phyloP scores from a whole-genome alignment of 2,113 vertebrate genomes.

The Hippolais icterina region DNA sequence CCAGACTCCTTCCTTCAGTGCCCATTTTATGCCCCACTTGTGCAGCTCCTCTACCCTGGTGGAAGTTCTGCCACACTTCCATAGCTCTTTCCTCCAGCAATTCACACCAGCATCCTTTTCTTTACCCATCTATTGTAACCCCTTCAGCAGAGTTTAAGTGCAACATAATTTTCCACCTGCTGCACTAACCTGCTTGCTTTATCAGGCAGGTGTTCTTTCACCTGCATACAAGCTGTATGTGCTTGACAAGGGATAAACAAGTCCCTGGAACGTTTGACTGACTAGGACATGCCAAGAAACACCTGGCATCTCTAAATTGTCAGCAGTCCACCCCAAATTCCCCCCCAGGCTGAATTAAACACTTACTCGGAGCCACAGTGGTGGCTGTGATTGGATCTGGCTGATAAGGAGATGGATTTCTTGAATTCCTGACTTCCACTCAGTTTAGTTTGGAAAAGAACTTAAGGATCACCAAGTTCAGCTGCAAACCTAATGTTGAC shows the following conservation, averaged over 20 bases:
- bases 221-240: neutral
- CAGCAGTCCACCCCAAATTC: neutral
- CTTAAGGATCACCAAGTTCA: neutral
- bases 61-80: neutral
- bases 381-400: neutral
- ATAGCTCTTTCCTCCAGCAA: neutral
- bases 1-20: neutral
- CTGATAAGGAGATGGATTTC: neutral
- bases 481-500: neutral
- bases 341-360: neutral
- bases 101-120: neutral
- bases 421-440: neutral
- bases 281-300: neutral
- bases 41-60: neutral
- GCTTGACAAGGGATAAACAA: neutral
- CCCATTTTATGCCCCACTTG: fast-evolving
- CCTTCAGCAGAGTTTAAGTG: neutral
- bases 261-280: neutral
- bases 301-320: neutral
- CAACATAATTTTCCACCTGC: neutral
- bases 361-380: neutral
- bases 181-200: fast-evolving
- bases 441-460: neutral
- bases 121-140: neutral
- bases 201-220: neutral